Conservation (phyloP, 2,797 vertebrate genomes). For the Muscicapa striata region DNA sequence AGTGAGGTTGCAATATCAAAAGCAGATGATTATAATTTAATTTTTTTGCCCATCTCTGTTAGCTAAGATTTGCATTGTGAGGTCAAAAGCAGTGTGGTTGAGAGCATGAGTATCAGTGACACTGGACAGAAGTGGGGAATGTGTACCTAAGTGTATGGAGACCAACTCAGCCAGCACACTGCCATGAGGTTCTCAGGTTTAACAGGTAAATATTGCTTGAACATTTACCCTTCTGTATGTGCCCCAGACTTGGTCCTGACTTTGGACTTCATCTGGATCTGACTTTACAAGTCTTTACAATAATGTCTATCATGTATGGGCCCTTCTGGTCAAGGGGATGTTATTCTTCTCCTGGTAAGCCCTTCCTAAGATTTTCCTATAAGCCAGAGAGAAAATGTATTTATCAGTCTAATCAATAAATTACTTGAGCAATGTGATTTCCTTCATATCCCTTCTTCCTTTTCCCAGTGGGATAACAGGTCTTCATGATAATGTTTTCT, state of each 20-base stretch:
- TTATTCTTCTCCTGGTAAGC: not conserved
- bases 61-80: not conserved
- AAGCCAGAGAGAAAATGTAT: not conserved
- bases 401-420: not conserved
- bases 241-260: not conserved
- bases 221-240: not conserved
- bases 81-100: not conserved
- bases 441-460: not conserved
- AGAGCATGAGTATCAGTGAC: not conserved
- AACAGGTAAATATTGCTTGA: not conserved
- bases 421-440: not conserved
- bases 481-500: not conserved
- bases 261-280: not conserved
- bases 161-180: fast-evolving
- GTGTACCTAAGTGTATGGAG: fast-evolving
- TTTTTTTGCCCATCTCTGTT: not conserved
- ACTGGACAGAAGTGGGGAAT: not conserved
- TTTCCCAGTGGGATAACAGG: not conserved
- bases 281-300: not conserved
- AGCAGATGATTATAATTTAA: not conserved
- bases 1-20: not conserved
- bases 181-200: not conserved
- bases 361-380: not conserved
- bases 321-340: not conserved
- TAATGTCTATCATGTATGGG: not conserved